Evolutionary conservation across 2,797 vertebrate genomes (phyloP).

Genomic region (Bovichtus variegatus): DNA sequence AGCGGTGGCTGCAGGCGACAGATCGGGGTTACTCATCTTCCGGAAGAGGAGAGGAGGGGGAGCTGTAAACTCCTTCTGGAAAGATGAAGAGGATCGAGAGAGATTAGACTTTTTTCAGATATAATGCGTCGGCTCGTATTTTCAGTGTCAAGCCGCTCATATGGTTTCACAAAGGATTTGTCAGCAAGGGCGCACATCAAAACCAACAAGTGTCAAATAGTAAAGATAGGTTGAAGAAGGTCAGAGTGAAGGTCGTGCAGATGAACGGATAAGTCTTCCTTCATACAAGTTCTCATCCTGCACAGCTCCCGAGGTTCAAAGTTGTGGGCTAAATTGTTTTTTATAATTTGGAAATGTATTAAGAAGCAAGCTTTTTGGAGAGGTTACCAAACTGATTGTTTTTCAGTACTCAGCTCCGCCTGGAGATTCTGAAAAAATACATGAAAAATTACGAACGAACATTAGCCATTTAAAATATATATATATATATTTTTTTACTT

Average conservation of each 20-base stretch:
- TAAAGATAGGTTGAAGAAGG: background rate
- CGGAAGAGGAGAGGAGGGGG: conserved; percentile 91
- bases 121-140: background rate
- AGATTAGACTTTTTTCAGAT: background rate
- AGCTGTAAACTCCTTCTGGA: conserved; percentile 87
- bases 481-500: too few species aligned
- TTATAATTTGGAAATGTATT: too few species aligned
- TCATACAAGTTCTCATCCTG: background rate
- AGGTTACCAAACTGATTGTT: background rate
- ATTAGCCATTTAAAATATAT: too few species aligned
- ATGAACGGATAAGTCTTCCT: background rate
- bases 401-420: background rate
- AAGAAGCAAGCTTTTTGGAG: background rate
- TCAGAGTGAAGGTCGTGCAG: background rate
- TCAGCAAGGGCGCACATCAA: background rate
- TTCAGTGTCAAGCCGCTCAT: fast-evolving
- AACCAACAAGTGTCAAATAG: background rate
- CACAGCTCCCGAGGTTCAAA: too few species aligned
- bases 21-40: conserved; percentile 97
- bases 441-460: background rate
- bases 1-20: conserved; percentile 89
- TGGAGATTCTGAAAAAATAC: background rate
- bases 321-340: background rate
- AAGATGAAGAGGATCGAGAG: conserved; percentile 4
- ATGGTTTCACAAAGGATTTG: background rate